A percentile compares a stretch with the other conserved stretches of the same genome.
Conservation (phyloP, 1,140 invertebrate species). For the Meloidogyne exigua region DNA sequence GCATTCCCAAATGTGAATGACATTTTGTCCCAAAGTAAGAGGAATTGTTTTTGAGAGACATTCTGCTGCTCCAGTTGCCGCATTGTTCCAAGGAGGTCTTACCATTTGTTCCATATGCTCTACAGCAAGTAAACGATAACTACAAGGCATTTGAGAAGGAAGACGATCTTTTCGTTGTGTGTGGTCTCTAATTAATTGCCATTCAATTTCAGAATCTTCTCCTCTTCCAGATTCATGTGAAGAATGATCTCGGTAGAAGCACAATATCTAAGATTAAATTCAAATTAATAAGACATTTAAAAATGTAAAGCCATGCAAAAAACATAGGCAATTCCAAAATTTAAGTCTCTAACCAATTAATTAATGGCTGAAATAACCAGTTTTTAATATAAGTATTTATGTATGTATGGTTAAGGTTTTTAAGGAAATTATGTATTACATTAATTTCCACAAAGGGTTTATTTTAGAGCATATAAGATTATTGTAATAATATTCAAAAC, state of each 20-base stretch:
- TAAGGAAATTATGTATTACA: too few species aligned
- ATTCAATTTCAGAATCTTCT: conserved; percentile 38
- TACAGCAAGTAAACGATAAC: neutral
- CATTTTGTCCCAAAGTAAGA: conserved; percentile 34
- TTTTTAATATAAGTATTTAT: too few species aligned
- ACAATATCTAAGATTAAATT: conserved; percentile 33
- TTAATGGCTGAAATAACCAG: too few species aligned
- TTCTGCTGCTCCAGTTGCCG: neutral
- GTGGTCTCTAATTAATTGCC: conserved; percentile 46
- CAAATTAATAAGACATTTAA: too few species aligned
- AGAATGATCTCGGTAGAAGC: conserved; percentile 45
- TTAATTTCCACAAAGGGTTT: too few species aligned
- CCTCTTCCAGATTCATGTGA: conserved; percentile 1
- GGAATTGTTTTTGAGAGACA: neutral
- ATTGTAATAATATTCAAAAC: too few species aligned
- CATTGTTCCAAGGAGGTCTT: conserved; percentile 18
- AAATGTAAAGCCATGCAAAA: too few species aligned
- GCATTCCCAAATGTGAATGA: conserved; percentile 44
- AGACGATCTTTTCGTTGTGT: conserved; percentile 46
- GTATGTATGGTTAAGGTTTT: too few species aligned
- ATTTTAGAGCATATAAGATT: too few species aligned
- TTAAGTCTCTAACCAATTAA: too few species aligned
- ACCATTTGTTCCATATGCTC: conserved; percentile 6
- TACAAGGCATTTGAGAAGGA: conserved; percentile 32
- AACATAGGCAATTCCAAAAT: too few species aligned